Evolutionary conservation across 2,888 invertebrate species (phyloP), one percentile per base, ranked within the genome.

Genomic region (Hypomecis atomaria): DNA sequence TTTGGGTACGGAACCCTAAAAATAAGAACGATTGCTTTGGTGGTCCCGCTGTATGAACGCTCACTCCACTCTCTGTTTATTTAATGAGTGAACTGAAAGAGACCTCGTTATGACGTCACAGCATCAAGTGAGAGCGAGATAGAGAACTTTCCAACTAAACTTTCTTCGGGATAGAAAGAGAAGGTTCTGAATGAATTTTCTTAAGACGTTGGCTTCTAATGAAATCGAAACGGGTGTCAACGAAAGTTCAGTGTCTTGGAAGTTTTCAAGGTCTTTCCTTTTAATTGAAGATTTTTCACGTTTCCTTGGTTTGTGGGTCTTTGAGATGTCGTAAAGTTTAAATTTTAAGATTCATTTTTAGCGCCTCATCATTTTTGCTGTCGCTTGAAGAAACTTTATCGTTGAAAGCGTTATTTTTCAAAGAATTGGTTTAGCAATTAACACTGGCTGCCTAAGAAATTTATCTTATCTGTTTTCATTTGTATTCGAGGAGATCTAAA

Each of bases 21-120:
- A 44, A 44, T 9, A 7, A 40, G 10, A 40, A 9, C 40, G 6
- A 40, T 0, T 6, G 40, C 40, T 40, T 40, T 23, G 23, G 23
- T 23, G 23, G 23, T 23, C 23, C 23, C 43, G 55, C 63, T 60
- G 37, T 6, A 50, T 7, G 13, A 0, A 6, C 13, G 52, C 43
- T 23, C 67, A 78, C 78, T 79, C 72, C 71, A 72, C 78, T 84
- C 84, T 87, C 87, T 89, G 89, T 91, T 89, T 92, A 88, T 89
- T 89, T 91, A 92, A 91, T 92, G 90, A 91, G 91, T 86, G 90
- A 87, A 89, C 87, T 85, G 86, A 84, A 86, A 86, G 86, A 84
- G 88, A 86, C 86, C 88, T 89, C 89, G 88, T 88, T 87, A 88
- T 89, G 91, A 91, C 91, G 92, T 90, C 91, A 90, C 76, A 81